Base-by-base conservation (phyloP, 2,888 invertebrate species). In the Pheosia gnoma region DNA sequence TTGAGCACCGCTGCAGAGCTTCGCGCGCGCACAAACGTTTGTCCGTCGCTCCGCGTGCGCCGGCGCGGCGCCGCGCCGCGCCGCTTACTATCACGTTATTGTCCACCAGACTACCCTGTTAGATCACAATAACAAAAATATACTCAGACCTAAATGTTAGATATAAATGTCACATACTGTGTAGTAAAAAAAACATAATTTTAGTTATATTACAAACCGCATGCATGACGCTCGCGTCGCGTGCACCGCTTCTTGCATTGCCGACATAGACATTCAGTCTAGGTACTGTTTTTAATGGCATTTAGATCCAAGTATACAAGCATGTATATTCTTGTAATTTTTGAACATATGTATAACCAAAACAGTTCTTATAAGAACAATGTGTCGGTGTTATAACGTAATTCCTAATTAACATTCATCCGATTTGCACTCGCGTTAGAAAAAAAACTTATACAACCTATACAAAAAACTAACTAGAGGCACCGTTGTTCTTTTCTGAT, bases 401-500 rank as follows among this genome's bases (percentile, higher is more conserved):
- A 38, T 37, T 5, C 11, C 54, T 37, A 13, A 38, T 38, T 54
- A 54, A 11, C 3, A 38, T 10, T 25, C 25, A 0, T 25, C 7
- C 9, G 10, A 54, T 54, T 54, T 9, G 38, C 5, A 36, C 9
- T 8, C 5, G 54, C 8, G 9, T 5, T 25, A 38, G 5, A 3
- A 54, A 54, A 54, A 54, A 54, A 5, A 36, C 4, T 54, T 37
- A 37, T 39, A 7, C 55, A 39, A 38, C 10, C 5, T 25, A 25
- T 25, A 25, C 25, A 8, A 54, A 54, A 37, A 55, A 55, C 36
- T 51, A 53, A 36, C 52, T 7, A 9, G 57, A 53, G 39, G 11
- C 59, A 66, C 60, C 47, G 59, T 45, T 57, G 55, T 52, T 52
- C 4, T 4, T 4, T 61, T 59, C 39, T 37, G 8, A 49, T 58